A percentile compares a stretch with the other conserved stretches of the same genome.
Conservation (phyloP, 2,888 invertebrate genomes). For the Himalopsyche tibetana region DNA sequence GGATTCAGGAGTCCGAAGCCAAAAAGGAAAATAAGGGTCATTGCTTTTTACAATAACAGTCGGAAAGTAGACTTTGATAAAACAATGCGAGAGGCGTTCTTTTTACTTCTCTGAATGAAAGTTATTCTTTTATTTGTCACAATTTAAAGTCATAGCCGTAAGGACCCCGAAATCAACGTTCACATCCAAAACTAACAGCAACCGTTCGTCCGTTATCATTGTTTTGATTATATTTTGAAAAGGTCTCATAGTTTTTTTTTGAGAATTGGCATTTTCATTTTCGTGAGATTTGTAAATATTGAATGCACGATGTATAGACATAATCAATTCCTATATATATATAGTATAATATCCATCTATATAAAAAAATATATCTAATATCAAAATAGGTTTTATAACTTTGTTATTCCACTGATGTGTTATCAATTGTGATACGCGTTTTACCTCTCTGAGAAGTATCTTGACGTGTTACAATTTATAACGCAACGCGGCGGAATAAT, state of each 20-base stretch:
- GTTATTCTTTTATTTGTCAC: not conserved
- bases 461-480: no score
- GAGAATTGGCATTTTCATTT: conserved; percentile 38
- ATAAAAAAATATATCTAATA: no score
- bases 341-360: no score
- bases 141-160: not conserved
- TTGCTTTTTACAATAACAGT: conserved; percentile 28
- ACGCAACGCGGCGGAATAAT: no score
- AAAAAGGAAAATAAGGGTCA: conserved; percentile 27
- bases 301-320: not conserved
- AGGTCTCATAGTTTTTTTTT: conserved; percentile 49
- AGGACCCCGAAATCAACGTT: not conserved
- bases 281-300: conserved; percentile 23
- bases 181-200: conserved; percentile 36
- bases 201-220: conserved; percentile 22
- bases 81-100: not conserved
- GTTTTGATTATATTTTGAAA: conserved; percentile 64
- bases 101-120: not conserved
- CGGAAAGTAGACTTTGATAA: not conserved
- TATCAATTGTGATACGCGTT: no score
- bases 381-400: no score
- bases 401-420: no score
- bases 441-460: no score
- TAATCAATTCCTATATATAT: not conserved
- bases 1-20: conserved; percentile 42